Percentiles rank a stretch among this genome's conserved stretches.
These are phyloP conservation scores for Ursus arctos DNA, from an alignment of 2,113 vertebrate genomes.

Conservation along the genomic window DNA sequence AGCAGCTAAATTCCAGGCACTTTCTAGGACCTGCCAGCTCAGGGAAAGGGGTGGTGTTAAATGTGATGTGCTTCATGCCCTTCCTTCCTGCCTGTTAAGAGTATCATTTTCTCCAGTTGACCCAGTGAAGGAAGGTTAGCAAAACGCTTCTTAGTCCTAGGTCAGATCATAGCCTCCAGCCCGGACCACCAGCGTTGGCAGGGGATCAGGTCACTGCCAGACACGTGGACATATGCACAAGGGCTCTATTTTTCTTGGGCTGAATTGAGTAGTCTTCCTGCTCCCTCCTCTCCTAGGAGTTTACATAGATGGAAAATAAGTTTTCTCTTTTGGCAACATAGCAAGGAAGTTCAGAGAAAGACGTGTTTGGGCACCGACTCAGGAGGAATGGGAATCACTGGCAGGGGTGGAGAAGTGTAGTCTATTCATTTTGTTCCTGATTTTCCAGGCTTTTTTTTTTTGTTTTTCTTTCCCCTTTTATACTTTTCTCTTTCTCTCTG, in stretches of 20 bases:
- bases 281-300: constrained; percentile 62
- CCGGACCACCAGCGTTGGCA: constrained; percentile 62
- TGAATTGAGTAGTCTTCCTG: constrained; percentile 71
- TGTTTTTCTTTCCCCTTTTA: too few species aligned
- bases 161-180: not conserved
- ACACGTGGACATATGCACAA: constrained; percentile 74
- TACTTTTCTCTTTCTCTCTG: not conserved
- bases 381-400: constrained; percentile 71
- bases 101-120: constrained; percentile 72
- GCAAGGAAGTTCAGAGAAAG: constrained; percentile 73
- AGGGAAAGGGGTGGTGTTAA: constrained; percentile 35
- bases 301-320: constrained; percentile 75
- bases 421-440: constrained; percentile 38
- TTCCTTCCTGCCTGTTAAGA: constrained; percentile 77
- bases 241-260: constrained; percentile 80
- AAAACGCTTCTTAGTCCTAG: constrained; percentile 69
- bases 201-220: constrained; percentile 67
- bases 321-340: constrained; percentile 70
- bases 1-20: constrained; percentile 68
- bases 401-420: constrained; percentile 63
- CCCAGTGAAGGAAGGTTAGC: constrained; percentile 70
- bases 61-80: constrained; percentile 60
- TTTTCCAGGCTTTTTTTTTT: constrained; percentile 51
- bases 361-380: constrained; percentile 63
- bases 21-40: constrained; percentile 67